Evolutionary conservation across 2,888 invertebrate species (phyloP).

Genomic region (Melolontha melolontha): DNA sequence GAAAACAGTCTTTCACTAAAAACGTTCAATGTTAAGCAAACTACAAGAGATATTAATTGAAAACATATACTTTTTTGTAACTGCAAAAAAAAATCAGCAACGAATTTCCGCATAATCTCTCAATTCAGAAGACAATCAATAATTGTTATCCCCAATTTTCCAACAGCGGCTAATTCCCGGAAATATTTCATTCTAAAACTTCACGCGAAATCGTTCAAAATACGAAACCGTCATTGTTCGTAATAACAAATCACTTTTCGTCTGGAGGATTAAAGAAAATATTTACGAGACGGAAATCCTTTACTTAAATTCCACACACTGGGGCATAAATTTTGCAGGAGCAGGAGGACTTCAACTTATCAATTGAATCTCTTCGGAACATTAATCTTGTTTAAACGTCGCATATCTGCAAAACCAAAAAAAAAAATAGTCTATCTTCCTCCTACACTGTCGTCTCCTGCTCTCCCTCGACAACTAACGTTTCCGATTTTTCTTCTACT

Average conservation of each 20-base stretch:
- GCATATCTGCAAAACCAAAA: conserved; percentile 10
- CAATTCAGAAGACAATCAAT: conserved; percentile 1
- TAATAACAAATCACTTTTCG: conserved; percentile 31
- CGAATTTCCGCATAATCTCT: not conserved
- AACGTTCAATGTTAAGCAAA: too few relatives aligned
- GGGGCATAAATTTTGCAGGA: conserved; percentile 21
- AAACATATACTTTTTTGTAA: too few relatives aligned
- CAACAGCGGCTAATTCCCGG: conserved; percentile 8
- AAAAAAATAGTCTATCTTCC: conserved; percentile 1
- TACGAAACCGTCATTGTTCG: conserved; percentile 19
- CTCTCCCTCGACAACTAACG: not conserved
- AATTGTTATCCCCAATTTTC: conserved; percentile 4
- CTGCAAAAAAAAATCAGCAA: not conserved
- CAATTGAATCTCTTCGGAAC: conserved; percentile 22
- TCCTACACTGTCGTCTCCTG: not conserved
- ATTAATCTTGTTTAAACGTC: conserved; percentile 27
- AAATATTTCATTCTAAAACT: conserved; percentile 16
- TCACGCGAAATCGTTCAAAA: not conserved
- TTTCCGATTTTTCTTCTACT: too few relatives aligned
- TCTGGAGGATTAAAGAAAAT: conserved; percentile 21
- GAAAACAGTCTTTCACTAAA: too few relatives aligned
- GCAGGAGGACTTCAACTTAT: conserved; percentile 26
- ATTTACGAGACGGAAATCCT: conserved; percentile 25
- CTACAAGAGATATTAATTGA: too few relatives aligned
- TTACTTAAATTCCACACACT: conserved; percentile 6